Conservation (phyloP, 1,140 invertebrate species). For the Cyphomyrmex costatus region DNA sequence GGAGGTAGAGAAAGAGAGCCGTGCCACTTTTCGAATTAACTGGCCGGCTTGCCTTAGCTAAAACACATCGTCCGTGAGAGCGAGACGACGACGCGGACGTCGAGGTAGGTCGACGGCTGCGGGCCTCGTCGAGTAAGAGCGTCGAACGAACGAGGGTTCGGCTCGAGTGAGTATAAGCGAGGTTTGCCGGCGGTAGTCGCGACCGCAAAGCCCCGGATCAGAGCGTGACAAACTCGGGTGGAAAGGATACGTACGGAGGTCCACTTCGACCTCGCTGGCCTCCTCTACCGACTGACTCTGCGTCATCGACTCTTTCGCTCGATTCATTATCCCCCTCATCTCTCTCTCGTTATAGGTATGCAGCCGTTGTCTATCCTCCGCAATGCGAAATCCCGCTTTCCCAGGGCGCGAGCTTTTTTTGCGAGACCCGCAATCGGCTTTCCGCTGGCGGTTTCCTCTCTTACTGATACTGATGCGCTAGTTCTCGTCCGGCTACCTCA, state of each 20-base stretch:
- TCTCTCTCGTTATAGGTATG: constrained; percentile 28
- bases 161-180: background rate
- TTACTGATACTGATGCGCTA: constrained; percentile 9
- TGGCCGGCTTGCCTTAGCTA: constrained; percentile 65
- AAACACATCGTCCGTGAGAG: constrained; percentile 62
- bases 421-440: constrained; percentile 52
- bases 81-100: background rate
- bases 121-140: background rate
- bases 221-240: constrained; percentile 73
- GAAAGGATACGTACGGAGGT: constrained; percentile 70
- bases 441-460: constrained; percentile 18
- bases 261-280: constrained; percentile 13
- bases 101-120: constrained; percentile 30
- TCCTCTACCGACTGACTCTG: constrained; percentile 17
- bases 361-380: constrained; percentile 60
- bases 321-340: constrained; percentile 16
- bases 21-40: constrained; percentile 76
- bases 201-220: constrained; percentile 66
- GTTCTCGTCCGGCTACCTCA: background rate
- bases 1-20: constrained; percentile 42
- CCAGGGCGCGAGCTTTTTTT: constrained; percentile 20
- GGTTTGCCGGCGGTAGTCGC: constrained; percentile 69
- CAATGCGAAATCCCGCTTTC: constrained; percentile 61
- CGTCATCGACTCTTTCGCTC: constrained; percentile 44
- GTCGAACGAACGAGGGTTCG: constrained; percentile 7